Evolutionary conservation across 2,888 invertebrate species (phyloP).

Genomic region (Drosophila ustulata): DNA sequence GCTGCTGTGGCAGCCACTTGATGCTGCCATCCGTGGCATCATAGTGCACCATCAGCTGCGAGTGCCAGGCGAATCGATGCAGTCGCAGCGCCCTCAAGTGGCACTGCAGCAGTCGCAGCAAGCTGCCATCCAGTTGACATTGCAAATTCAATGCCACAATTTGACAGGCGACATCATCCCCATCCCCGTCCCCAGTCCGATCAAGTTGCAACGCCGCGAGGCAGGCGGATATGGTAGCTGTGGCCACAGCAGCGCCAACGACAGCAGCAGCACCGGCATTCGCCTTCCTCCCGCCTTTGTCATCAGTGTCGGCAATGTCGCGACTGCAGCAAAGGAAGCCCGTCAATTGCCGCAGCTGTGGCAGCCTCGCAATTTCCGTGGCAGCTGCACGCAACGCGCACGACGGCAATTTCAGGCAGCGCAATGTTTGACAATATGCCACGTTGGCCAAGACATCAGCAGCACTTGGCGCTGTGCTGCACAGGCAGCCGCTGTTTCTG

Average conservation of each 20-base stretch:
- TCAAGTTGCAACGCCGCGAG: constrained; percentile 39
- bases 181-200: not conserved
- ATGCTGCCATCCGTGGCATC: constrained; percentile 62
- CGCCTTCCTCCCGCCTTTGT: constrained; percentile 30
- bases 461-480: constrained; percentile 3
- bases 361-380: constrained; percentile 52
- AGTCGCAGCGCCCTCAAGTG: constrained; percentile 46
- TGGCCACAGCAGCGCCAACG: constrained; percentile 34
- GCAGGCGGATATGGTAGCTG: constrained; percentile 57
- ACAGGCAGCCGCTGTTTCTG: constrained; percentile 15
- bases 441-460: constrained; percentile 31
- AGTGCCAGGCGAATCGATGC: constrained; percentile 66
- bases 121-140: constrained; percentile 64
- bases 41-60: constrained; percentile 62
- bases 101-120: constrained; percentile 45
- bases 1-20: constrained; percentile 68
- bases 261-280: constrained; percentile 31
- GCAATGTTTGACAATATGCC: constrained; percentile 49
- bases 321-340: constrained; percentile 59
- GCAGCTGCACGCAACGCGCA: constrained; percentile 50
- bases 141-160: constrained; percentile 69
- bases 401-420: constrained; percentile 56
- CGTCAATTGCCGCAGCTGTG: constrained; percentile 58
- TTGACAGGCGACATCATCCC: constrained; percentile 24
- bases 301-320: constrained; percentile 29